A percentile compares a stretch with the other conserved stretches of the same genome.
These are phyloP conservation scores for Oreonectes daqikongensis DNA, from an alignment of 2,797 vertebrate species.

Conservation along the genomic window DNA sequence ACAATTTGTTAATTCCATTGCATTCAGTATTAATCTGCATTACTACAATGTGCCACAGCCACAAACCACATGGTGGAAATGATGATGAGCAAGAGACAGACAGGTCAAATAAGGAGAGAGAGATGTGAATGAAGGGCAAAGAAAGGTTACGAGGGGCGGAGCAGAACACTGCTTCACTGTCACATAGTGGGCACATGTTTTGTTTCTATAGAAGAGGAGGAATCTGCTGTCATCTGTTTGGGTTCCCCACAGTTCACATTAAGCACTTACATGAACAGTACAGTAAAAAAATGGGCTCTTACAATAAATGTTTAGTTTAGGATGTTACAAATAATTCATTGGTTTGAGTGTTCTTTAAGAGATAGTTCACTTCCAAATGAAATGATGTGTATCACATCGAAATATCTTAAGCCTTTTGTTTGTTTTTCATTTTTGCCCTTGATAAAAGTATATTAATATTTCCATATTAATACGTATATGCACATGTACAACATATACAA, in stretches of 20 bases:
- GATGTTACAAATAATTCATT: no score
- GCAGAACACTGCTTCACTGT: constrained; percentile 38
- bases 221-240: constrained; percentile 38
- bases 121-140: not conserved
- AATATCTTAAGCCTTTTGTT: no score
- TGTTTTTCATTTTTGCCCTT: no score
- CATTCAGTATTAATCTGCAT: constrained; percentile 3
- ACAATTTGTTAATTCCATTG: not conserved
- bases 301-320: not conserved
- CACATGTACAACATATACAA: no score
- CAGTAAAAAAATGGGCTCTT: no score
- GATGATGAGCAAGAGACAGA: not conserved
- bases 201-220: constrained; percentile 35
- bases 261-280: not conserved
- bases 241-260: constrained; percentile 19
- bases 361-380: no score
- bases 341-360: no score
- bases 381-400: no score
- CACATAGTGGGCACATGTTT: constrained; percentile 26
- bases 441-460: no score
- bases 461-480: no score
- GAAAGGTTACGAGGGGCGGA: constrained; percentile 16
- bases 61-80: constrained; percentile 17
- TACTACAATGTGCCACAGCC: constrained; percentile 10
- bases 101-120: constrained; percentile 9